Evolutionary conservation across 2,797 vertebrate species (phyloP).

Genomic region (Diplodus sargus): DNA sequence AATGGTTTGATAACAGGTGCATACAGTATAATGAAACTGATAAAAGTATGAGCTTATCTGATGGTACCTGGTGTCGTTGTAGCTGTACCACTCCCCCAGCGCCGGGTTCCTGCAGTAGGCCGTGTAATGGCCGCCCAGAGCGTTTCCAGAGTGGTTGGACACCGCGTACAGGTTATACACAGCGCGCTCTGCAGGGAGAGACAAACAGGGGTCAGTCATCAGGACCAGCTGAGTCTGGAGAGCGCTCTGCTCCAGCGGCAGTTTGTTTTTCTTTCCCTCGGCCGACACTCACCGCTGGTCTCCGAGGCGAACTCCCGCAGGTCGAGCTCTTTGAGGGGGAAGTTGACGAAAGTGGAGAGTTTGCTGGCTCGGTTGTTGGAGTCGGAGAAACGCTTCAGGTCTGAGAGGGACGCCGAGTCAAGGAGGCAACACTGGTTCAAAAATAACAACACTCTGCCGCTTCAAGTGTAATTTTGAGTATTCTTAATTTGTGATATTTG

Average conservation of each 20-base stretch:
- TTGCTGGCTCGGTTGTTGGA: conserved; percentile 91
- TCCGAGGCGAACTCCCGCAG: conserved; percentile 92
- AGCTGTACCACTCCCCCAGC: conserved; percentile 94
- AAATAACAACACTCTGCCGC: background rate
- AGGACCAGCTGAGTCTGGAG: background rate
- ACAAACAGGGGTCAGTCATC: conserved; percentile 23
- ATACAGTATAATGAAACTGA: conserved; percentile 1
- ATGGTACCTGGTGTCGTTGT: conserved; percentile 94
- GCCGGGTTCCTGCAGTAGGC: conserved; percentile 92
- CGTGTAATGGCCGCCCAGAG: conserved; percentile 96
- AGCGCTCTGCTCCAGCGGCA: background rate
- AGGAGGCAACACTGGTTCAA: conserved; percentile 69
- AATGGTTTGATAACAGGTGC: conserved; percentile 15
- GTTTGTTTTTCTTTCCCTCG: background rate
- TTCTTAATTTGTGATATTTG: background rate
- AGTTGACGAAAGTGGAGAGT: conserved; percentile 94
- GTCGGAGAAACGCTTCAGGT: conserved; percentile 97
- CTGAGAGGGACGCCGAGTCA: conserved; percentile 81
- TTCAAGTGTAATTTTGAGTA: background rate
- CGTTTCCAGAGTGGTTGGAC: conserved; percentile 96
- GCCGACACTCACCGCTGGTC: conserved; percentile 87
- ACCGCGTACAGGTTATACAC: conserved; percentile 96
- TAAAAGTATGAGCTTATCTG: conserved; percentile 32
- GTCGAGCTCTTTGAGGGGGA: conserved; percentile 95
- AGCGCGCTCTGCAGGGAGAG: conserved; percentile 78